Evolutionary conservation across 2,113 vertebrate genomes (phyloP), one percentile per base, ranked within the genome.

Genomic region (Haplochromis vanheusdeni): DNA sequence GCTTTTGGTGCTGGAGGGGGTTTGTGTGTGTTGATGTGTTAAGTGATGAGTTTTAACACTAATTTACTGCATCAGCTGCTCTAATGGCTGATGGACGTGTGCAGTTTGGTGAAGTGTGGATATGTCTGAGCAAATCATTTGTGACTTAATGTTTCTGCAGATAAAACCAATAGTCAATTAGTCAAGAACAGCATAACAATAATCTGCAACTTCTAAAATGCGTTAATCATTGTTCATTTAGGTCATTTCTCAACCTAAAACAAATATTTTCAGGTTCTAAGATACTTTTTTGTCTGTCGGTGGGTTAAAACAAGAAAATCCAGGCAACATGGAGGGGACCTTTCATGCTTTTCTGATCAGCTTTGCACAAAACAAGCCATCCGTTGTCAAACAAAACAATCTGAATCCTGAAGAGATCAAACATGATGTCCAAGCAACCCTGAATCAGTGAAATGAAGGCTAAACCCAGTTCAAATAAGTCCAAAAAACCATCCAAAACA

Each of bases 1-100:
- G 82, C 83, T 87, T 89, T 86, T 75, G 84, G 82, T 28, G 92
- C 91, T 90, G 88, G 37, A 92, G 92, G 94, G 89, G 81, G 52
- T 92, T 89, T 83, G 86, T 62, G 79, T 89, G 90, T 93, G 91
- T 83, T 89, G 80, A 85, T 88, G 91, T 91, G 92, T 92, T 91
- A 89, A 90, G 82, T 89, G 90, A 94, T 92, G 93, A 92, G 83
- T 91, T 95, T 91, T 89, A 85, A 86, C 94, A 87, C 91, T 93
- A 90, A 95, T 95, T 95, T 94, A 89, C 93, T 92, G 94, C 94
- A 80, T 95, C 92, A 94, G 92, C 91, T 92, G 85, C 88, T 94
- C 88, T 80, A n/a, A 89, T 83, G n/a, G 51, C 56, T 93, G 94
- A 94, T 37, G 87, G 92, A 92, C 86, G 84, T 84, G 86, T 62